A percentile compares a stretch with the other conserved stretches of the same genome.
phyloP scores from a whole-genome alignment of 2,113 vertebrate species.

The Hippopotamus amphibius region DNA sequence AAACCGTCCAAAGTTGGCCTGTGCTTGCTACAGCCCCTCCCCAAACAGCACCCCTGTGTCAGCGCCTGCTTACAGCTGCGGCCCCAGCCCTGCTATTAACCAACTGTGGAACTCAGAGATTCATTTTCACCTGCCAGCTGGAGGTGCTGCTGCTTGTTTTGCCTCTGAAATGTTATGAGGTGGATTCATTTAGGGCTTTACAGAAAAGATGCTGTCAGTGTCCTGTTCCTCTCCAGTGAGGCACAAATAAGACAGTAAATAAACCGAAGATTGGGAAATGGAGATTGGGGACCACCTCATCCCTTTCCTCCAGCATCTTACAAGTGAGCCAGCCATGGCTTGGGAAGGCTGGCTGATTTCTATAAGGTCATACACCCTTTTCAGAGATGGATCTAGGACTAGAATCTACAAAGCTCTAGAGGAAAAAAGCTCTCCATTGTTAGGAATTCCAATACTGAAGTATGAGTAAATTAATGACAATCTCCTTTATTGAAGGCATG shows the following conservation, averaged over 20 bases:
- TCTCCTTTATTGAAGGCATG: neutral
- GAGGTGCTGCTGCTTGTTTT: neutral
- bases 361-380: too few relatives aligned
- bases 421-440: neutral
- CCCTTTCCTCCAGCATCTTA: neutral
- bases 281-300: neutral
- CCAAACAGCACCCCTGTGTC: fast-evolving
- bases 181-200: neutral
- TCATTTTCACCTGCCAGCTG: neutral
- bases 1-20: fast-evolving
- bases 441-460: neutral
- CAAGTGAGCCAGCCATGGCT: neutral
- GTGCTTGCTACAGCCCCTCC: neutral
- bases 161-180: neutral
- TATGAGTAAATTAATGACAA: fast-evolving
- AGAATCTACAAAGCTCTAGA: neutral
- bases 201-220: neutral
- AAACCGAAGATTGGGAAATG: neutral
- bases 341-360: neutral
- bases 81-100: neutral
- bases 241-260: neutral
- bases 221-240: neutral
- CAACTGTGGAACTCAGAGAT: neutral
- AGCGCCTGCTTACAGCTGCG: fast-evolving
- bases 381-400: neutral